Conservation (phyloP, 2,797 vertebrate genomes). For the Coilia nasus region DNA sequence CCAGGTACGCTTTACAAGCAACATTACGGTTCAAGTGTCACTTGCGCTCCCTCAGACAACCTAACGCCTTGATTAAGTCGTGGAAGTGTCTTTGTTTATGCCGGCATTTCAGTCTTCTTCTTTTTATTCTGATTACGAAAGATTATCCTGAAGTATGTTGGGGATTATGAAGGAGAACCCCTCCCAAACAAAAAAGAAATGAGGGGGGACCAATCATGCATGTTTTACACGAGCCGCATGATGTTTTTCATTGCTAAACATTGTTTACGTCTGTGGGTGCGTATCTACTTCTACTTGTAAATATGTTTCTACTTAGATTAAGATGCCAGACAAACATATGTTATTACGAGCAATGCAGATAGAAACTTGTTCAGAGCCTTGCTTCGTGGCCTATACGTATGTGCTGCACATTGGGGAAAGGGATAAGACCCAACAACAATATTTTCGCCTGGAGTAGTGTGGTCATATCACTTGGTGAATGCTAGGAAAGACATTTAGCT, state of each 20-base stretch:
- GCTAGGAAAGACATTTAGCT: neutral
- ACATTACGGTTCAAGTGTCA: conserved; percentile 47
- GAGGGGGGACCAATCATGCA: conserved; percentile 50
- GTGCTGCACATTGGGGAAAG: neutral
- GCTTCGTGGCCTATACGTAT: no score
- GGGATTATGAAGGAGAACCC: conserved; percentile 71
- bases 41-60: conserved; percentile 25
- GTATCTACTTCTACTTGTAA: conserved; percentile 39
- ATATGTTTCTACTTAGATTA: conserved; percentile 69
- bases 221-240: conserved; percentile 68
- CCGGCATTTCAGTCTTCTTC: conserved; percentile 62
- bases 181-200: conserved; percentile 67
- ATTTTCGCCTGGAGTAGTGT: neutral
- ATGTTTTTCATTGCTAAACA: conserved; percentile 47
- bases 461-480: neutral
- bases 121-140: conserved; percentile 62
- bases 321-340: conserved; percentile 60
- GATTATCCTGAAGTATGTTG: conserved; percentile 76
- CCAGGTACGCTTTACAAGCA: conserved; percentile 43
- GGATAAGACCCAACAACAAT: conserved; percentile 9
- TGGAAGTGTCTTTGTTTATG: conserved; percentile 43
- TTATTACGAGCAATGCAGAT: neutral
- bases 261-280: conserved; percentile 34
- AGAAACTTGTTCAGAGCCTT: neutral
- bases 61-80: neutral